Base-by-base conservation (phyloP, 2,888 invertebrate species). In the Ectobius pallidus region DNA sequence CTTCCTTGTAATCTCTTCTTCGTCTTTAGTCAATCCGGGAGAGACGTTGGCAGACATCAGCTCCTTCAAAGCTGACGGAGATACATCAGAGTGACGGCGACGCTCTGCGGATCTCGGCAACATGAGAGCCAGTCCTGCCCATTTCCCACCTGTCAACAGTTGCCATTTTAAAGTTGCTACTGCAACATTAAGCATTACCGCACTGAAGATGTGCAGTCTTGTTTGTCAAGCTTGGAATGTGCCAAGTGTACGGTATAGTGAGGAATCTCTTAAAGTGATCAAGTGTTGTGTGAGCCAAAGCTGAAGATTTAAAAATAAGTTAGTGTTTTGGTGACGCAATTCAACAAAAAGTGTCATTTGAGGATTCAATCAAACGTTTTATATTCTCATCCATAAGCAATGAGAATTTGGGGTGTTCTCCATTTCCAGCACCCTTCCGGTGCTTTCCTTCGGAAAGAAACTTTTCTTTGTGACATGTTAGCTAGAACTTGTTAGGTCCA, bases 81-180 rank as follows among this genome's bases (percentile, higher is more conserved):
- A 65, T 6, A 65, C 65, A n/a, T 65, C 65, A 27, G 65, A 65
- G 16, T 65, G 65, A 16, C 65, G 44, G 44, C 65, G 65, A 46
- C 65, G 65, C 18, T 65, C 65, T 3, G 22, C 20, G 11, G 65
- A 16, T 46, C 46, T 65, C 44, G 65, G 65, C 44, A 65, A 30
- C 65, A 65, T 65, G 25, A 65, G 65, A 11, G 44, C 65, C 30
- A 65, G 46, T 42, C 65, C 65, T 1, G 65, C 65, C 65, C 65
- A 65, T 27, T 65, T 65, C 16, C 65, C 65, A 65, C 65, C 65
- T 65, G 65, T 22, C 65, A 65, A 65, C 65, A 65, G 46, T 65
- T 58, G 58, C 27, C 58, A 58, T 27, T 55, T 55, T 4, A 20
- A 20, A 52, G 25, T 25, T 25, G 52, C 52, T 9, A 52, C 52